Base-by-base conservation (phyloP, 2,113 vertebrate species). In the Otis tarda region DNA sequence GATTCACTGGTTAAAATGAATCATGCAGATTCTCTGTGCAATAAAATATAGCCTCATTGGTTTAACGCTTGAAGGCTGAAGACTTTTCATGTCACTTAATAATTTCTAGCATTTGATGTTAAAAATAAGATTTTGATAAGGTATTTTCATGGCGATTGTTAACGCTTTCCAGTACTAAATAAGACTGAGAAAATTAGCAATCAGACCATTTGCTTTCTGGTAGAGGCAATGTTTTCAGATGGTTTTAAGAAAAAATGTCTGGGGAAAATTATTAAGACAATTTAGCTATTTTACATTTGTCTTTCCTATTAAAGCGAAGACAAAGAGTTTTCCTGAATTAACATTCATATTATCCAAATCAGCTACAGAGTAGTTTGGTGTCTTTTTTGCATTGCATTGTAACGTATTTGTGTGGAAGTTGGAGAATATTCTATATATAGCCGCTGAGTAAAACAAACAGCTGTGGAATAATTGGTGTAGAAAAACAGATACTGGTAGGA, bases 281-380 rank as follows among this genome's bases (percentile, higher is more conserved):
- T 96, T 96, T 94, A 95, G 91, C 65, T 94, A 57, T 88, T 98
- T 96, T 94, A 93, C 65, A 8, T 95, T 93, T 16, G 74, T 97
- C 91, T 96, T 98, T 98, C 95, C 93, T 97, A 77, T 97, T 96
- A 95, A 97, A 96, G 91, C 91, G 95, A 96, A 97, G 94, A 90
- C 71, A 87, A 50, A 95, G 90, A 89, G 43, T 97, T 97, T 97
- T 95, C 80, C 80, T 96, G 83, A 97, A 97, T 97, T 96, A 97
- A 96, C 75, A 93, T 92, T 95, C 91, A 85, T 91, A 90, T 97
- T 97, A 95, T 97, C 96, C 80, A 49, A 43, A 94, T 95, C 97
- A 97, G 85, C 87, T 95, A 52, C 86, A 92, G 92, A 97, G 79
- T 89, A 76, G 35, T 90, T 94, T 90, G 17, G 13, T 88, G 37